Base-by-base conservation (phyloP, 2,797 vertebrate genomes). In the Channallabes apus region DNA sequence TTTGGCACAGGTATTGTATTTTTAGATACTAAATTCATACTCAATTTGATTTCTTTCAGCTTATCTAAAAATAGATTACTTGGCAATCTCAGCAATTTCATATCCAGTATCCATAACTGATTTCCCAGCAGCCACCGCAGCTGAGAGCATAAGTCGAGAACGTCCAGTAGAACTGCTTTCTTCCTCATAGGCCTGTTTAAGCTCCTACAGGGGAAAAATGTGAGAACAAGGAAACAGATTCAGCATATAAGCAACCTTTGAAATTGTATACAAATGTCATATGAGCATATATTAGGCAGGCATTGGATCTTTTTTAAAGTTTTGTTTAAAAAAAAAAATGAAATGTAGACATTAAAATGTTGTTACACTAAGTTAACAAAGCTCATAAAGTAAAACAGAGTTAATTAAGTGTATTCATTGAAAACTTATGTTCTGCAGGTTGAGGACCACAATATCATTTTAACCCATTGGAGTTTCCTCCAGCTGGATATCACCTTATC, bases 21-120 rank as follows among this genome's bases (percentile, higher is more conserved):
- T n/a, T 67, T 67, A 15, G 18, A 22, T 38, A 38, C 8, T 69
- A 54, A 54, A 32, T 46, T 6, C 3, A 46, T 14, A 18, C 67
- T 41, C 20, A 22, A 1, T 14, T 72, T 73, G 15, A 54, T 17
- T 65, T 65, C 29, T 20, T 29, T 54, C 41, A 88, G 14, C 80
- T 2, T 4, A 75, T 51, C 4, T 51, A 22, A 46, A n/a, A 1
- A 17, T 11, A 61, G 72, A 94, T 93, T 93, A 96, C 96, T 89
- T 92, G 14, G 94, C 82, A 0, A 96, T 91, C 87, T 92, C 92
- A 83, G 91, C 88, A 27, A 95, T 91, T 87, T 96, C 94, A 71
- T 95, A 96, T 82, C 91, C 94, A 54, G 85, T 86, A 46, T 96
- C 94, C 51, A 94, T 90, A 1, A 20, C 86, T 84, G 29, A 83